phyloP scores from a whole-genome alignment of 2,113 vertebrate genomes.

The Centropus bengalensis region DNA sequence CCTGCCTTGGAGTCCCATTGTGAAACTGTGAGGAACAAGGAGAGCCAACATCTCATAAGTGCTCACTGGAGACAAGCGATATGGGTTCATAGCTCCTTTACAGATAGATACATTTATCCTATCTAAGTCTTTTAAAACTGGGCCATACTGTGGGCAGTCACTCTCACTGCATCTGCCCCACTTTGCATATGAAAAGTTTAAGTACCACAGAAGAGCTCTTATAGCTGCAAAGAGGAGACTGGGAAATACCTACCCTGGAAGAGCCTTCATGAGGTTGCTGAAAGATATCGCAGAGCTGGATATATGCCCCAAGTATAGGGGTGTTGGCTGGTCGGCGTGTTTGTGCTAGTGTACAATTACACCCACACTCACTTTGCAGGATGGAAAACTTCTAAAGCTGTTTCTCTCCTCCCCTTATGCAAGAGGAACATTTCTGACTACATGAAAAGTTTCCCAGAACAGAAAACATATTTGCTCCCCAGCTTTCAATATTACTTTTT shows the following conservation, averaged over 20 bases:
- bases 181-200: neutral
- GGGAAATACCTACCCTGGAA: neutral
- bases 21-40: neutral
- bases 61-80: neutral
- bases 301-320: neutral
- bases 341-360: neutral
- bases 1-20: neutral
- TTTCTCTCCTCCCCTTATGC: rapidly evolving
- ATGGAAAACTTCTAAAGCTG: neutral
- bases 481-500: neutral
- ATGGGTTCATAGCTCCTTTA: neutral
- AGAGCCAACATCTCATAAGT: neutral
- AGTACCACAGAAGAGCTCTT: neutral
- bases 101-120: neutral
- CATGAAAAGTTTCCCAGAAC: neutral
- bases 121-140: rapidly evolving
- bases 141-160: neutral
- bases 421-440: neutral
- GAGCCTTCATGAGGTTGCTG: neutral
- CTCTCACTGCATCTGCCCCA: neutral
- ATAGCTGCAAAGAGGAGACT: neutral
- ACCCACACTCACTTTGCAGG: neutral
- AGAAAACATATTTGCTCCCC: neutral
- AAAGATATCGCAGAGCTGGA: neutral
- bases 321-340: neutral